A percentile compares a stretch with the other conserved stretches of the same genome.
Evolutionary conservation across 2,113 vertebrate genomes (phyloP).

Genomic region (Entelurus aequoreus): DNA sequence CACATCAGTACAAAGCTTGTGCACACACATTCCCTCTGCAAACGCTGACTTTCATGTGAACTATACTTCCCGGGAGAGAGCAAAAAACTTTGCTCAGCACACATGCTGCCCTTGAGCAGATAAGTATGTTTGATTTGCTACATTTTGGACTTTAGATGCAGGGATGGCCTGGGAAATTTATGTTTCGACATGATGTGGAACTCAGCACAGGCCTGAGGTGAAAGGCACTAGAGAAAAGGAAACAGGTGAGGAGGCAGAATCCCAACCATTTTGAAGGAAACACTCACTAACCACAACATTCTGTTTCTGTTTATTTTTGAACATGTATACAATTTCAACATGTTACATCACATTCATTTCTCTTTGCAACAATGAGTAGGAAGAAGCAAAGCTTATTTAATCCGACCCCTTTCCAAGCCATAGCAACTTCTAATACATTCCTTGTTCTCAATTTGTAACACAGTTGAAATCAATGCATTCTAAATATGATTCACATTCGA

Average conservation of each 20-base stretch:
- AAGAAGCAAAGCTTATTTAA: no score
- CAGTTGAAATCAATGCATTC: no score
- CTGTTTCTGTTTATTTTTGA: no score
- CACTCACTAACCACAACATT: no score
- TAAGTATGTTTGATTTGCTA: constrained; percentile 62
- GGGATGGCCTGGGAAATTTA: constrained; percentile 47
- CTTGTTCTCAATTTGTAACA: no score
- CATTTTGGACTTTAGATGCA: constrained; percentile 57
- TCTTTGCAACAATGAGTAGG: no score
- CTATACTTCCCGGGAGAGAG: constrained; percentile 59
- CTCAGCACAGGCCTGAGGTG: constrained; percentile 8
- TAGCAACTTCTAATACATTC: no score
- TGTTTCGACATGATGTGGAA: constrained; percentile 36
- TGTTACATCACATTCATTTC: no score
- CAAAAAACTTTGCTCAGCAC: constrained; percentile 64
- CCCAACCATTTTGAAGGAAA: no score
- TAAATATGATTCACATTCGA: no score
- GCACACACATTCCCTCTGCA: constrained; percentile 34
- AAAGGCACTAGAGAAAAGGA: not conserved
- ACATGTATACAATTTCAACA: no score
- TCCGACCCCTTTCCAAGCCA: no score
- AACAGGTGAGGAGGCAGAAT: not conserved
- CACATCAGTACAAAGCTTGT: constrained; percentile 7
- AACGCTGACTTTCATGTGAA: constrained; percentile 50
- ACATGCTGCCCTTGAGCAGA: constrained; percentile 58